These are phyloP conservation scores for Paedocypris sp. DNA, from an alignment of 2,113 vertebrate species.

Conservation along the genomic window DNA sequence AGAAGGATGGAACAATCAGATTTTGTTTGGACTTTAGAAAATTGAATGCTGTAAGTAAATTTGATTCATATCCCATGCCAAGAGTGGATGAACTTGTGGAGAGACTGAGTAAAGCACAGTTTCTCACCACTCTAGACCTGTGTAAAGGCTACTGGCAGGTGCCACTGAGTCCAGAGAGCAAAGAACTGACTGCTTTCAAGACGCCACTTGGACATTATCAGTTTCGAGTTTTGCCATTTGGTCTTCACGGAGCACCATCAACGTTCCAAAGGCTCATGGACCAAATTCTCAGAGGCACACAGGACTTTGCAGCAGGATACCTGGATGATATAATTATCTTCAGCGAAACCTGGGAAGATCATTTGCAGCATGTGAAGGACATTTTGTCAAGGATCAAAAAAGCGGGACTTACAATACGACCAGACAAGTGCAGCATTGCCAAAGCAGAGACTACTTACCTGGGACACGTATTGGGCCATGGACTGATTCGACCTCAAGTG, in stretches of 20 bases:
- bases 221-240: neutral
- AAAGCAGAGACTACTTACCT: neutral
- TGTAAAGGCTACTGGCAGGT: conserved; percentile 17
- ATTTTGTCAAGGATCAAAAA: neutral
- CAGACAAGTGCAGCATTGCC: neutral
- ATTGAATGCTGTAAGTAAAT: neutral
- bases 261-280: conserved; percentile 7
- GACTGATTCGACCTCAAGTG: no score
- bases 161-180: neutral
- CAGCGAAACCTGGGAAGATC: neutral
- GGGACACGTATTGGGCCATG: no score
- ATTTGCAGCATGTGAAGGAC: neutral
- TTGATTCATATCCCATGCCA: conserved; percentile 15
- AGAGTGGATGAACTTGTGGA: conserved; percentile 6
- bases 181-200: neutral
- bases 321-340: neutral
- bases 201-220: neutral
- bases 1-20: neutral
- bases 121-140: conserved; percentile 7
- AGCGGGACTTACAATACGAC: neutral
- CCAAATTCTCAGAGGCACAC: neutral
- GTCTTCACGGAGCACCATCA: no score
- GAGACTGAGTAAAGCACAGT: neutral
- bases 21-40: neutral
- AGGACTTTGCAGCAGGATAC: neutral